Conservation (phyloP, 1,140 invertebrate genomes). For the Drosophila aff. region DNA sequence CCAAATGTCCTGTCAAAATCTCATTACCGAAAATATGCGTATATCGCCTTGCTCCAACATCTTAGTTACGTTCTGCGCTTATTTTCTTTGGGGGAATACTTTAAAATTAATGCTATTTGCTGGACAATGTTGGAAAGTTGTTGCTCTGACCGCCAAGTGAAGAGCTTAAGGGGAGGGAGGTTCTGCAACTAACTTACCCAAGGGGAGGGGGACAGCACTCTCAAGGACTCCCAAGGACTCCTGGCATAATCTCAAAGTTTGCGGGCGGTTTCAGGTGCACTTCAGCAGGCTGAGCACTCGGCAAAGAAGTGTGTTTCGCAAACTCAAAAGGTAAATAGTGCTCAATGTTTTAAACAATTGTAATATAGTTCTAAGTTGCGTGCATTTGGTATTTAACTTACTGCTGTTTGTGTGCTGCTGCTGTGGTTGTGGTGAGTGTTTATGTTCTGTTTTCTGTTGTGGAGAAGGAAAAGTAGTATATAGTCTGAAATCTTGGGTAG, state of each 20-base stretch:
- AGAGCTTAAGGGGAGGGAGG: constrained; percentile 15
- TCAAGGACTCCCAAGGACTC: constrained; percentile 35
- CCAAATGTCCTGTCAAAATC: constrained; percentile 17
- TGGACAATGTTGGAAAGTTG: constrained; percentile 65
- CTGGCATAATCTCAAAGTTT: constrained; percentile 51
- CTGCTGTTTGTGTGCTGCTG: constrained; percentile 39
- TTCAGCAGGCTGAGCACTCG: constrained; percentile 19
- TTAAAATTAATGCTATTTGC: constrained; percentile 25
- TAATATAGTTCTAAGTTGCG: constrained; percentile 5
- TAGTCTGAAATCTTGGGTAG: constrained; percentile 22
- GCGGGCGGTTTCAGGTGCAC: constrained; percentile 50
- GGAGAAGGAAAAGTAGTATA: constrained; percentile 15
- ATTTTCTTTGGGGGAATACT: constrained; percentile 15
- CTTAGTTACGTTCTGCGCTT: constrained; percentile 11
- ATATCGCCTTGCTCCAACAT: constrained; percentile 2
- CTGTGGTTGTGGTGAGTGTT: constrained; percentile 21
- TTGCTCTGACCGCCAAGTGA: constrained; percentile 34
- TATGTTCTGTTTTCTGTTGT: constrained; percentile 23
- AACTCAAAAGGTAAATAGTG: constrained; percentile 30
- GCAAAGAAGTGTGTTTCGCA: neutral
- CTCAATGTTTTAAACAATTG: constrained; percentile 7
- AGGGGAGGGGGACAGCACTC: constrained; percentile 10
- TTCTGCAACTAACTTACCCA: constrained; percentile 22
- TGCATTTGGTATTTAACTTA: constrained; percentile 43
- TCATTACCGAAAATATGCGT: constrained; percentile 12